Evolutionary conservation across 2,888 invertebrate genomes (phyloP), one percentile per base, ranked within the genome.

Genomic region (Melanostoma mellinum): DNA sequence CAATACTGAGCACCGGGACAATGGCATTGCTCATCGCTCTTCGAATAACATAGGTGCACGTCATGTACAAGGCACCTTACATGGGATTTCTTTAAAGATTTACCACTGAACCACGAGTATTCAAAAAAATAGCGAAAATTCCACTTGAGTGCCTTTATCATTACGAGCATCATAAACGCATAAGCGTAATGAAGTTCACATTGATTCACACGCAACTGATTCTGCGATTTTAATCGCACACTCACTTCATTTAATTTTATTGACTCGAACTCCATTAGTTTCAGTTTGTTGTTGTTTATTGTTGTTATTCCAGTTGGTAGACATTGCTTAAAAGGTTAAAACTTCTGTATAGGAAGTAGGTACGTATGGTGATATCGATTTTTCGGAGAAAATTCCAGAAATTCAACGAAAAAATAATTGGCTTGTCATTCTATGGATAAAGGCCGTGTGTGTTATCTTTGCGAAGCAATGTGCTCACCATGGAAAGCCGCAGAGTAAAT

Each of bases 231-330:
- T 61, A 72, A 61, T 61, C 53, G 52, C 40, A 61, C 20, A 48
- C 61, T 61, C 46, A 72, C 72, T 72, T 72, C 61, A 72, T 72
- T 72, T 44, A 61, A 55, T 61, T 72, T 72, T 53, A 72, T 61
- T 53, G 30, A 61, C 72, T 61, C 32, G 36, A 42, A 38, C 60
- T 40, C 42, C 60, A 44, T 58, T 58, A 71, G 38, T 4, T n/a
- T 35, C 8, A 5, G 10, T 10, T 42, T 8, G 42, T 9, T 35
- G 36, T n/a, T 42, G 42, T 36, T 52, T 40, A 20, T 40, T 60
- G 8, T n/a, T 48, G 44, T n/a, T 38, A 55, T 9, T 53, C 44
- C 20, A 48, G 60, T 50, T 35, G 8, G 46, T 30, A n/a, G 46
- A 8, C 9, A 48, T 9, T 48, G 2, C 55, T 20, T 20, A 20